Evolutionary conservation across 2,113 vertebrate species (phyloP).

Genomic region (Siniperca chuatsi): DNA sequence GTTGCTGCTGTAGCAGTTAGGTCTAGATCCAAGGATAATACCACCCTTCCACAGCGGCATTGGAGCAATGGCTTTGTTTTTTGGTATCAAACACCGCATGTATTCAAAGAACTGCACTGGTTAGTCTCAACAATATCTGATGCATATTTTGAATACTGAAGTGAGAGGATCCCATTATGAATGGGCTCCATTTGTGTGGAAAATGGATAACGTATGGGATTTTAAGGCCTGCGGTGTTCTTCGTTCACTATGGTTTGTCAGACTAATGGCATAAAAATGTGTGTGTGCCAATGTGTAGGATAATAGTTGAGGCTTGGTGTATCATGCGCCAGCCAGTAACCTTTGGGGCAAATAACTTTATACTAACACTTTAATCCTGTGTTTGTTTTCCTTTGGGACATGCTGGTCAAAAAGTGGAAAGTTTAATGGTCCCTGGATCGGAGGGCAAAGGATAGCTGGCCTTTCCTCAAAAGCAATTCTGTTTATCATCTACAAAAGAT

Average conservation of each 20-base stretch:
- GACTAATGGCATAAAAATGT: constrained; percentile 66
- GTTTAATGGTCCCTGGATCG: constrained; percentile 55
- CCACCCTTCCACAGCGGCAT: constrained; percentile 25
- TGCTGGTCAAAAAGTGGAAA: constrained; percentile 69
- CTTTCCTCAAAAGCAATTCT: constrained; percentile 30
- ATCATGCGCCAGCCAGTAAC: constrained; percentile 54
- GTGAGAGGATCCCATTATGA: constrained; percentile 51
- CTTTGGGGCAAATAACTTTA: constrained; percentile 76
- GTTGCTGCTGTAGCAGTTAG: constrained; percentile 48
- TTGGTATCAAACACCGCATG: constrained; percentile 28
- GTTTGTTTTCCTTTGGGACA: constrained; percentile 77
- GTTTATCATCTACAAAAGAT: constrained; percentile 35
- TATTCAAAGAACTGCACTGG: constrained; percentile 20
- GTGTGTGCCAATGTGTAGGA: constrained; percentile 17
- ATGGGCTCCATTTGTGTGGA: constrained; percentile 57
- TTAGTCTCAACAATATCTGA: constrained; percentile 57
- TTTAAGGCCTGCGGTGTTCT: constrained; percentile 59
- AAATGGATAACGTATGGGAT: constrained; percentile 73
- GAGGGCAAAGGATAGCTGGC: constrained; percentile 29
- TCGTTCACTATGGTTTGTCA: constrained; percentile 62
- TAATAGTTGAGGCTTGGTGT: constrained; percentile 50
- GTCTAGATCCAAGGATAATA: constrained; percentile 64
- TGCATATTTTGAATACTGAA: constrained; percentile 62
- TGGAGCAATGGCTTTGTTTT: constrained; percentile 45
- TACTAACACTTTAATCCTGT: constrained; percentile 73